Evolutionary conservation across 1,140 invertebrate species (phyloP), one percentile per base, ranked within the genome.

Genomic region (Caenorhabditis tropicalis): DNA sequence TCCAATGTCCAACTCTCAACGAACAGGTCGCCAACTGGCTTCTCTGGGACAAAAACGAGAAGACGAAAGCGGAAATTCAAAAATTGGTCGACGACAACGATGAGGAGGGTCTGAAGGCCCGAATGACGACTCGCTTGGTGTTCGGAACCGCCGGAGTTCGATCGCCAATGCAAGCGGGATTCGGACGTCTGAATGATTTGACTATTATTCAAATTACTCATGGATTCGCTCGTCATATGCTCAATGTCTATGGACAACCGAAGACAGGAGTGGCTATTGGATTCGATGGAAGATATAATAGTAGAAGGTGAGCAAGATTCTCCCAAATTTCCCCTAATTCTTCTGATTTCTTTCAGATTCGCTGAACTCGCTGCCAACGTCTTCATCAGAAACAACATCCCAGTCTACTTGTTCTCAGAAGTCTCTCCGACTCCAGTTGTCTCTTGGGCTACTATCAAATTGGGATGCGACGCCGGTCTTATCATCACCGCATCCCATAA

Each of bases 401-500:
- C 94, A 82, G 96, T 98, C 0, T 95, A 95, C 90, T 92, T 98
- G 7, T 98, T 94, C 91, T 94, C 94, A 2, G 91, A 93, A 53
- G 93, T 96, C 4, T 95, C 94, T 88, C 96, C 96, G 15, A 99
- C 98, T 2, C 97, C 98, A 1, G 95, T 97, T 90, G 94, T 99
- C 53, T 89, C 89, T 0, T 90, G 87, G 83, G 89, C 88, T 4
- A 89, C 88, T 16, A 88, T 88, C 31, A 48, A 81, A 5, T 74
- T 90, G 60, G 85, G 87, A 53, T 90, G 87, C 46, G 86, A 89
- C 31, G 89, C 89, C 12, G 87, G 88, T 16, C 82, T 88, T 24
- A 87, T 89, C 53, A 85, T 99, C 0, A 99, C 98, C 19, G 98
- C 98, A 0, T 99, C 97, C 0, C 98, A 99, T 88, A 99, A 99